Conservation (phyloP, 2,888 invertebrate genomes). For the Leptothorax acervorum region DNA sequence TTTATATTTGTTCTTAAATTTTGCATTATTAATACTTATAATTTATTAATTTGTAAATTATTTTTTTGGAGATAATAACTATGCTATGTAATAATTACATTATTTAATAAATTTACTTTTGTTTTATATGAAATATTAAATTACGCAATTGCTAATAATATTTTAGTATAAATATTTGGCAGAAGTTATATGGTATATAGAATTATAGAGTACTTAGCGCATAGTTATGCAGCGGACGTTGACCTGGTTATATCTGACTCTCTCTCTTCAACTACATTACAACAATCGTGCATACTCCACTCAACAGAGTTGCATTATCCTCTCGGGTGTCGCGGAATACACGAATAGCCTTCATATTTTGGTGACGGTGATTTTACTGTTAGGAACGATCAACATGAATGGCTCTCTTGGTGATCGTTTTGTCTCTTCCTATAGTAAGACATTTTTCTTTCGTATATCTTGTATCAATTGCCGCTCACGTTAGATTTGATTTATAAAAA, state of each 20-base stretch:
- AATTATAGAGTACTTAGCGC: slow-evolving; percentile 1
- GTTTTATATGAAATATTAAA: background rate
- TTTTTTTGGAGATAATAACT: background rate
- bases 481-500: slow-evolving; percentile 30
- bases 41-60: background rate
- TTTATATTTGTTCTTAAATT: background rate
- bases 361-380: slow-evolving; percentile 16
- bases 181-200: background rate
- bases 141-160: background rate
- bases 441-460: slow-evolving; percentile 38
- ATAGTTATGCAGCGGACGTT: background rate
- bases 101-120: background rate
- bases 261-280: slow-evolving; percentile 15
- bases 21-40: background rate
- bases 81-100: background rate
- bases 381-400: slow-evolving; percentile 49
- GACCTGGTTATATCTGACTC: background rate
- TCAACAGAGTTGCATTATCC: slow-evolving; percentile 9
- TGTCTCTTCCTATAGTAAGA: background rate
- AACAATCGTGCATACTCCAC: slow-evolving; percentile 26
- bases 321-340: slow-evolving; percentile 6
- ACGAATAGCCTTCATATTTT: slow-evolving; percentile 20
- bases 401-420: slow-evolving; percentile 1
- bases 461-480: slow-evolving; percentile 43
- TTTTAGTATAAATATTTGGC: slow-evolving; percentile 7